phyloP scores from a whole-genome alignment of 2,113 vertebrate genomes.

The Heptranchias perlo region DNA sequence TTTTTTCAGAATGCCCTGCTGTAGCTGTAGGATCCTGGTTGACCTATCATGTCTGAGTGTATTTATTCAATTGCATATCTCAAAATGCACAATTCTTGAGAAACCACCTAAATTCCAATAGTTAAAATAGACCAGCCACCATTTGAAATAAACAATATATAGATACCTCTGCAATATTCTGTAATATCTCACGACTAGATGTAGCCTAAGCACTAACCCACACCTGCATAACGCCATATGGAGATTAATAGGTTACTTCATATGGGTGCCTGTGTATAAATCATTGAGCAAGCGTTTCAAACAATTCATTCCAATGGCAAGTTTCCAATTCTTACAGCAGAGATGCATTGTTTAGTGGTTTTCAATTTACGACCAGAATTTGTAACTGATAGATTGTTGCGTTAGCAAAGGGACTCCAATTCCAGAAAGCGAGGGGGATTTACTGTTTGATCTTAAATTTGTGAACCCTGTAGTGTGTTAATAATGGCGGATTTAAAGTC shows the following conservation, averaged over 20 bases:
- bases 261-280: background rate
- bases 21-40: background rate
- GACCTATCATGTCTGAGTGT: background rate
- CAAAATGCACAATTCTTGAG: background rate
- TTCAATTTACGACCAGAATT: constrained; percentile 13
- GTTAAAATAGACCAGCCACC: background rate
- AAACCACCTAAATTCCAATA: background rate
- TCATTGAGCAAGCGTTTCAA: background rate
- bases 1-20: background rate
- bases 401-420: background rate
- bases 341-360: background rate
- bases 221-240: background rate
- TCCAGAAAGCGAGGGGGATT: background rate
- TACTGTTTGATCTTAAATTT: constrained; percentile 26
- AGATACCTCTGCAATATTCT: background rate
- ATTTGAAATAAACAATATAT: background rate
- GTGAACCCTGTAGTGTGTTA: background rate
- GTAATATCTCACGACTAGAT: background rate
- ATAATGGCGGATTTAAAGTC: background rate
- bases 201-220: background rate
- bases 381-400: background rate
- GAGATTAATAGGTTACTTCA: background rate
- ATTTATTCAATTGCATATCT: background rate
- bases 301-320: background rate
- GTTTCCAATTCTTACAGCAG: background rate